Conservation (phyloP, 2,797 vertebrate species). For the Falco concolor region DNA sequence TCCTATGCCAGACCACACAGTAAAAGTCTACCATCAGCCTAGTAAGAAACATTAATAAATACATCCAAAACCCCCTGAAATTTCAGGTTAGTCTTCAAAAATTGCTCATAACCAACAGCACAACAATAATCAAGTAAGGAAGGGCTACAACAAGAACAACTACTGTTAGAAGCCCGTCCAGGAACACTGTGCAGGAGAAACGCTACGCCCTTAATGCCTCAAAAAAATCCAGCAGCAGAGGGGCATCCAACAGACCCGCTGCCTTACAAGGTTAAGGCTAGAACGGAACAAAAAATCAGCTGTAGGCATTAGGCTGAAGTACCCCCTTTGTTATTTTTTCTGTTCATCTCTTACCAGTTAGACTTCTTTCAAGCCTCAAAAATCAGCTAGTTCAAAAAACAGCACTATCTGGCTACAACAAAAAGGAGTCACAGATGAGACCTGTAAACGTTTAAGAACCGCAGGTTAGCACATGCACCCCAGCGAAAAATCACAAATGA, state of each 20-base stretch:
- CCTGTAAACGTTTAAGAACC: neutral
- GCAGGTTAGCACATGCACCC: neutral
- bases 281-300: neutral
- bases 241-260: neutral
- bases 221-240: neutral
- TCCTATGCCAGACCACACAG: neutral
- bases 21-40: neutral
- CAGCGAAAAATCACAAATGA: neutral
- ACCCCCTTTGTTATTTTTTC: neutral
- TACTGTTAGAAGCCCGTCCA: neutral
- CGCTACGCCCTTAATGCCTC: neutral
- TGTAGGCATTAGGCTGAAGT: neutral
- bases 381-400: neutral
- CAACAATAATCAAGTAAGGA: neutral
- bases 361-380: neutral
- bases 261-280: neutral
- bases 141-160: neutral
- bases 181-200: neutral
- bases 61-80: rapidly evolving
- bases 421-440: neutral
- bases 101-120: neutral
- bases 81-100: neutral
- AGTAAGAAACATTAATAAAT: neutral
- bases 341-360: neutral
- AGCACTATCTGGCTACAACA: neutral